Conservation (phyloP, 2,113 vertebrate species). For the Lagopus muta region DNA sequence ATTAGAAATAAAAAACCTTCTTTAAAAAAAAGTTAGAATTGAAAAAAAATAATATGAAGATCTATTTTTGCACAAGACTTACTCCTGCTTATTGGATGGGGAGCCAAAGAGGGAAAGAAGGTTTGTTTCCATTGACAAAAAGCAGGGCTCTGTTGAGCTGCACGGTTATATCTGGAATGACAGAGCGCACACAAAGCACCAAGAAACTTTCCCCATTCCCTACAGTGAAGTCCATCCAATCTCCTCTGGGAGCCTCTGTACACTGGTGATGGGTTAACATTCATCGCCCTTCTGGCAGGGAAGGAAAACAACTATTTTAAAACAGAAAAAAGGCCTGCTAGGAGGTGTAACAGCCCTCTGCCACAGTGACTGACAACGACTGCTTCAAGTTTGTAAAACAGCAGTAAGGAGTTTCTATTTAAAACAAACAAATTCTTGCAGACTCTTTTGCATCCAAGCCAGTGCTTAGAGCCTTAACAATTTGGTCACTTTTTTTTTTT, state of each 20-base stretch:
- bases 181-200: background rate
- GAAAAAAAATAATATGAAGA: background rate
- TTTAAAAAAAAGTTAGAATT: background rate
- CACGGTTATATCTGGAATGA: background rate
- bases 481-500: background rate
- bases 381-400: background rate
- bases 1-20: background rate
- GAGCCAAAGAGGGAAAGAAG: background rate
- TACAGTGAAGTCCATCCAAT: rapidly evolving
- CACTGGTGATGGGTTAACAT: rapidly evolving
- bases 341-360: background rate
- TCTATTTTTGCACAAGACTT: background rate
- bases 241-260: background rate
- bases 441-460: background rate
- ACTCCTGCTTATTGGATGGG: background rate
- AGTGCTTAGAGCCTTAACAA: background rate
- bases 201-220: background rate
- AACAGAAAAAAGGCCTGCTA: background rate
- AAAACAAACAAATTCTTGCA: background rate
- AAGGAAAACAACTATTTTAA: background rate
- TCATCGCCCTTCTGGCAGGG: background rate
- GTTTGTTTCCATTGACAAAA: background rate
- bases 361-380: background rate
- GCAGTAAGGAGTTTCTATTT: background rate
- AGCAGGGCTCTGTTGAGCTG: background rate